Base-by-base conservation (phyloP, 2,888 invertebrate species). In the Julus scanicus region DNA sequence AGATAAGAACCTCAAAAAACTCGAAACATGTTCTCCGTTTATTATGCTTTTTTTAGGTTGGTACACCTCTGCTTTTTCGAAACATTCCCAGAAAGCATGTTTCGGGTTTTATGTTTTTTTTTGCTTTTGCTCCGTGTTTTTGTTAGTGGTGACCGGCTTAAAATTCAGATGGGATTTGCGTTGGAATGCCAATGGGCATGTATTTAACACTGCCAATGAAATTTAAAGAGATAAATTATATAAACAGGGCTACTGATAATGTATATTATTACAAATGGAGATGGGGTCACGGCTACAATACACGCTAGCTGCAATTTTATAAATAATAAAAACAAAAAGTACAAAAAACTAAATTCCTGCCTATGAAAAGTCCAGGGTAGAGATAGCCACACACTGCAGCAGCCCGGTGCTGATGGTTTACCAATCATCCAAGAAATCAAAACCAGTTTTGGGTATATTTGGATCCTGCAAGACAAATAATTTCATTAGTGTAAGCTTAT, bases 371-470 rank as follows among this genome's bases (percentile, higher is more conserved):
- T 80, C 80, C 80, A 13, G 80, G 29, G 37, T 37, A 80, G 37
- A 37, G 9, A 29, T 29, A 20, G 29, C 20, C 29, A 71, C 20
- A 17, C 17, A 37, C 6, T 80, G 80, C 3, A 80, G 37, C 4
- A 13, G 37, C 11, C 2, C 13, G 13, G 80, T 29, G 80, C 29
- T 11, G 13, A 80, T 4, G 37, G 15, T 88, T 92, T 93, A 94
- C 94, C 94, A 94, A 90, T 94, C 93, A 90, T 94, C 94, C 86
- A 94, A 92, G 91, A 94, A 94, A 90, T 94, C 94, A 90, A 94
- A 94, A 86, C 94, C 94, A 89, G 93, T 93, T 91, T 93, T 94
- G 90, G 94, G 94, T 90, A 94, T 93, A 84, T 90, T 90, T 90
- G 91, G 89, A 87, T 88, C 87, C 57, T 88, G 48, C n/a, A 63